phyloP scores from a whole-genome alignment of 2,888 invertebrate genomes.

The Sarcophaga carnaria region DNA sequence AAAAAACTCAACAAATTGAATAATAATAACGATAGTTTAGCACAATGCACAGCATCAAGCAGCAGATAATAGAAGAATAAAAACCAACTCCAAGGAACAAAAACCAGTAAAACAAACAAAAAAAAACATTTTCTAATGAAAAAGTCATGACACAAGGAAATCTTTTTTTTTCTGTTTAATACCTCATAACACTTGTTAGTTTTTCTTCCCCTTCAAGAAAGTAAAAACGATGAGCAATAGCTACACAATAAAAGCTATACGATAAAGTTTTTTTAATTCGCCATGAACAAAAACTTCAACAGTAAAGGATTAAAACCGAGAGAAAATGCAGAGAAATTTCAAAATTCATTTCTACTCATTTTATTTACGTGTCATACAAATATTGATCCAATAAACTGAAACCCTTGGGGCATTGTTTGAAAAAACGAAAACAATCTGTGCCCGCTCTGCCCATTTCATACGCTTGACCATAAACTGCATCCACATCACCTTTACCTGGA shows the following conservation, averaged over 20 bases:
- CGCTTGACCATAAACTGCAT: conserved; percentile 84
- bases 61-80: conserved; percentile 8
- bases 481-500: conserved; percentile 80
- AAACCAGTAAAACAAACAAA: conserved; percentile 3
- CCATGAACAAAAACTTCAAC: neutral
- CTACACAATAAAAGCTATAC: neutral
- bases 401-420: conserved; percentile 84
- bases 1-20: conserved; percentile 52
- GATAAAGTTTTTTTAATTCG: neutral
- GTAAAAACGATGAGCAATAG: neutral
- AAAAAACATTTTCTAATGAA: conserved; percentile 46
- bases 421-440: conserved; percentile 84
- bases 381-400: conserved; percentile 84
- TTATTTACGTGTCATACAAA: conserved; percentile 53
- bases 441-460: conserved; percentile 74
- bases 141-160: conserved; percentile 60
- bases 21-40: conserved; percentile 52
- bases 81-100: neutral
- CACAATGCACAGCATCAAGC: conserved; percentile 12
- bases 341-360: neutral
- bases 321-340: neutral
- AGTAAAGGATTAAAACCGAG: neutral
- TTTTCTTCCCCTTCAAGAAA: neutral
- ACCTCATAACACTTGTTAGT: conserved; percentile 1
- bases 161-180: conserved; percentile 14